phyloP scores from a whole-genome alignment of 2,113 vertebrate species.

The Eira barbara region DNA sequence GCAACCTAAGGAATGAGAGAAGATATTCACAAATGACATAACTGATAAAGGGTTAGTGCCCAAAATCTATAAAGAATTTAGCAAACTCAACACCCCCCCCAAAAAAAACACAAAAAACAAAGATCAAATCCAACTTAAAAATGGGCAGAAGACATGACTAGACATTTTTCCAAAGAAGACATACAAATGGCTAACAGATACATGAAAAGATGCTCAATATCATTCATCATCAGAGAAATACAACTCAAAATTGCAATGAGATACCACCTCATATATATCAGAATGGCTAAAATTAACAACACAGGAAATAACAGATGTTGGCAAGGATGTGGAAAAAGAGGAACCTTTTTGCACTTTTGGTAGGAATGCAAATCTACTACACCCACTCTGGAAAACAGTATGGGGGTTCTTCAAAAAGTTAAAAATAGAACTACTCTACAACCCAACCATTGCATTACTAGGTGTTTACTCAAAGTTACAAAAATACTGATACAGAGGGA shows the following conservation, averaged over 20 bases:
- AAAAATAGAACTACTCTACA: background rate
- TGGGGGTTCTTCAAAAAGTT: background rate
- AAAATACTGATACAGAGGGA: background rate
- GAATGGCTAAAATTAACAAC: background rate
- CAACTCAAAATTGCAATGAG: background rate
- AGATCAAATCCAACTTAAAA: background rate
- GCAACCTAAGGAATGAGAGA: background rate
- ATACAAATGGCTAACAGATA: background rate
- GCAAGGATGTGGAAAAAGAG: background rate
- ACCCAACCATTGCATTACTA: background rate
- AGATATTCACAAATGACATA: background rate
- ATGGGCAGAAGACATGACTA: background rate
- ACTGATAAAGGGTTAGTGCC: background rate
- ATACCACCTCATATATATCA: background rate
- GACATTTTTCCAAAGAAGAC: background rate
- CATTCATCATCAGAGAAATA: background rate
- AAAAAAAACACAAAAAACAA: too few species aligned
- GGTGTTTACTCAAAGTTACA: background rate
- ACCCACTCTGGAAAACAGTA: background rate
- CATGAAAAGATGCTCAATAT: background rate
- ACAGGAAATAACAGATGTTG: background rate
- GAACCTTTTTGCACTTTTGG: background rate
- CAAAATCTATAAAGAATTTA: background rate
- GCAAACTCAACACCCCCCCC: background rate
- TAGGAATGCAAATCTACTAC: background rate